These are phyloP conservation scores for Pollenia amentaria DNA, from an alignment of 2,888 invertebrate genomes.

Conservation along the genomic window DNA sequence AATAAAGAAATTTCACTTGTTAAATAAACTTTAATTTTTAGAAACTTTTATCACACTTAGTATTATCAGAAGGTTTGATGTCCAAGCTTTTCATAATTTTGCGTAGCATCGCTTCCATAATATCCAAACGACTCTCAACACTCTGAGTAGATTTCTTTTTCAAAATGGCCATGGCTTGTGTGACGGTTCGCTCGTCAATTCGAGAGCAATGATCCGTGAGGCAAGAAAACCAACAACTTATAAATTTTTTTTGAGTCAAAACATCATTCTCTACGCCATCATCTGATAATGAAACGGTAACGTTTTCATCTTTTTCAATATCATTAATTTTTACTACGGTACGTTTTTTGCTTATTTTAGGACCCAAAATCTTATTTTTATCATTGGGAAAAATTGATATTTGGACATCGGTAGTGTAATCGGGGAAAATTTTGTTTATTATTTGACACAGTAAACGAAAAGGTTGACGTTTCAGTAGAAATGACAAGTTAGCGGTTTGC, in stretches of 20 bases:
- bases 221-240: conserved; percentile 78
- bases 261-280: conserved; percentile 74
- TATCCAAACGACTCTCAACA: conserved; percentile 38
- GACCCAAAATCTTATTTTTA: conserved; percentile 86
- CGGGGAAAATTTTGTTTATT: conserved; percentile 88
- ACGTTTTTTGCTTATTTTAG: conserved; percentile 77
- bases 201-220: conserved; percentile 82
- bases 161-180: conserved; percentile 33
- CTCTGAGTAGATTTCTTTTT: conserved; percentile 39
- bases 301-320: conserved; percentile 76
- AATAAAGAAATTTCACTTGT: neutral
- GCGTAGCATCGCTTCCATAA: conserved; percentile 28
- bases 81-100: conserved; percentile 13
- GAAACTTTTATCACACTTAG: neutral
- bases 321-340: conserved; percentile 74
- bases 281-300: conserved; percentile 74
- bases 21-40: neutral
- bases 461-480: conserved; percentile 78
- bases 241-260: conserved; percentile 74
- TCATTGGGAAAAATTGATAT: conserved; percentile 89
- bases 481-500: conserved; percentile 75
- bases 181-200: conserved; percentile 87
- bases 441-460: conserved; percentile 83
- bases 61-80: neutral
- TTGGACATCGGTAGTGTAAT: conserved; percentile 87